Evolutionary conservation across 2,797 vertebrate species (phyloP), one percentile per base, ranked within the genome.

Genomic region (Tadarida brasiliensis): DNA sequence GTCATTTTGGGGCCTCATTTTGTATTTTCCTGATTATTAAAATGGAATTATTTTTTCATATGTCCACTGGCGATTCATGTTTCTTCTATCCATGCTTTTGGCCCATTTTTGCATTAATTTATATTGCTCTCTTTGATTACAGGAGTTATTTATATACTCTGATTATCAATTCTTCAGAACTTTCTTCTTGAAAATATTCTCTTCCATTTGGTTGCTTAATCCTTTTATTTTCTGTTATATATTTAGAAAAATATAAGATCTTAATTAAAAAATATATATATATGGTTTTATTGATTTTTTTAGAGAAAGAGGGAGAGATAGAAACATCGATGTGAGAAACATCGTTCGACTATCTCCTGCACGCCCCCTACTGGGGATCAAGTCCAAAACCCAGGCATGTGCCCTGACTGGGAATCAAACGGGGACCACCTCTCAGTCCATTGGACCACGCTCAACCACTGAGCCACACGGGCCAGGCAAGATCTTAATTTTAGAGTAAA

Each of bases 401-500:
- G 49, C 49, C 10, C 49, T 51, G 49, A 51, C 49, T 14, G 14
- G 49, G 49, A 51, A 51, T 11, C 10, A 14, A 51, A 51, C 49
- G 2, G 2, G 10, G 49, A 51, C 12, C 49, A 11, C 49, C 49
- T 51, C 39, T 44, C 39, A 44, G 39, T 44, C 39, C 39, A 44
- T 44, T 4, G 39, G 39, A 44, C 39, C 39, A 44, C 39, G 39
- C 39, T 44, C 39, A 44, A 44, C 39, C 39, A 44, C 7, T 4
- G 39, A 44, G 39, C 39, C 39, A 44, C 39, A 44, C 49, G 7
- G 49, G 49, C 10, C 49, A 51, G 49, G 49, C 49, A 90, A 76
- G 10, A 81, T 61, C 59, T 90, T 90, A 90, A 90, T 65, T 67
- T 84, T 87, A 47, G 57, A 63, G 65, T 63, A 74, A 73, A 92